Evolutionary conservation across 2,888 invertebrate genomes (phyloP), one percentile per base, ranked within the genome.

Genomic region (Liposcelis brunnea): DNA sequence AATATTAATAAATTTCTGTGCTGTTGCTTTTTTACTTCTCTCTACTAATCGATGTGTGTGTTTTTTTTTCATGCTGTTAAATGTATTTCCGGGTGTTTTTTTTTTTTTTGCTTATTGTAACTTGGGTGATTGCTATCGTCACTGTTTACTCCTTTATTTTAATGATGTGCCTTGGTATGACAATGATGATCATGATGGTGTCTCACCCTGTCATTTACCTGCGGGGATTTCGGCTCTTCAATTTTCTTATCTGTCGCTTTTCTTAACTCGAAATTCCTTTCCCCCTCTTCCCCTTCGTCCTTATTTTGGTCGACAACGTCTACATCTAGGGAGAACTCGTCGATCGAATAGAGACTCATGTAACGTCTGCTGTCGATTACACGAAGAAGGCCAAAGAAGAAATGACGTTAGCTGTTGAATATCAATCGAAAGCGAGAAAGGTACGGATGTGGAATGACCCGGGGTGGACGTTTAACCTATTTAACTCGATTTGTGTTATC

Each of bases 301-400:
- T 21, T 32, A 15, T 37, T 12, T 36, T 34, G 10, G 12, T 42
- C 42, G 8, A 42, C 8, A 18, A 10, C 21, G n/a, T 16, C 42
- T 10, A 42, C n/a, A 42, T 56, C 49, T 71, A 93, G 91, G 93
- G 90, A 61, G 90, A 91, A 70, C 80, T 89, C 74, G 77, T 91
- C 62, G 89, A 91, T 72, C 75, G 86, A 65, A 85, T 93, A 68
- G 91, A 93, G 72, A 83, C 83, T 71, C 86, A 90, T 69, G 91
- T 93, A 55, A 77, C 80, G 58, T 78, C 81, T 65, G 80, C 89
- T 54, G 76, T 76, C 55, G 83, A 86, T 65, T 83, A 82, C 70
- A 81, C 90, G 58, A 79, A 77, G 60, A 70, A 74, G 53, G 90
- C 86, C 56, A 79, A 78, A 57, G 72, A 68, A 55, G 78, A 93